A percentile compares a stretch with the other conserved stretches of the same genome.
phyloP scores from a whole-genome alignment of 2,888 invertebrate species.

The Eupithecia inturbata region DNA sequence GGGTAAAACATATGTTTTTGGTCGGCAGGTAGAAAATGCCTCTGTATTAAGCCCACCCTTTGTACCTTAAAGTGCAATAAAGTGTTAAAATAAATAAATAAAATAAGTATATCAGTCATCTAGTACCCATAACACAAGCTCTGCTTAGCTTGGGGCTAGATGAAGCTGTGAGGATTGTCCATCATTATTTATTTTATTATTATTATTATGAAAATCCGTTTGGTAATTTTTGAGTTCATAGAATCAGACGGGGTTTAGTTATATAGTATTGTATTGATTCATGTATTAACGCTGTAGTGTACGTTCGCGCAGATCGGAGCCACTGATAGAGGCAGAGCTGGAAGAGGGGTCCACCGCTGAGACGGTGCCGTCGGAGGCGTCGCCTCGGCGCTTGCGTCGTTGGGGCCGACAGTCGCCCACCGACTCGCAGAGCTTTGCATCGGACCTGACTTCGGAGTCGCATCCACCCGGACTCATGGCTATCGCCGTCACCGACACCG shows the following conservation, averaged over 20 bases:
- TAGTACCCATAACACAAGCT: no score
- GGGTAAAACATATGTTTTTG: no score
- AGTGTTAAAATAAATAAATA: no score
- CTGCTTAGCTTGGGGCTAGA: no score
- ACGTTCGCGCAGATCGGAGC: background rate
- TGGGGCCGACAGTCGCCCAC: constrained; percentile 1
- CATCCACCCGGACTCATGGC: constrained; percentile 18
- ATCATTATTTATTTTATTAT: no score
- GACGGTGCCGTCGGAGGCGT: constrained; percentile 1
- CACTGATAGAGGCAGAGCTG: background rate
- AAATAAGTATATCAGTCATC: no score
- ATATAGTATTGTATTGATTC: background rate
- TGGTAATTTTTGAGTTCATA: no score
- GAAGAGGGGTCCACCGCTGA: background rate
- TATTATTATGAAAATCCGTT: no score
- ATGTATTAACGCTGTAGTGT: background rate
- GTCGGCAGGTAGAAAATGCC: no score
- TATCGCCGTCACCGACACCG: background rate
- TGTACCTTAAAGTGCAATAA: no score
- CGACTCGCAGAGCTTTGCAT: constrained; percentile 1
- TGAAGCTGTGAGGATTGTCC: no score
- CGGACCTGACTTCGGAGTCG: constrained; percentile 2
- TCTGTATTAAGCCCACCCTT: no score
- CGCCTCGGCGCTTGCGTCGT: constrained; percentile 3
- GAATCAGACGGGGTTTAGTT: background rate